Percentiles rank a stretch among this genome's conserved stretches.
phyloP scores from a whole-genome alignment of 2,113 vertebrate genomes.

The Heteronetta atricapilla region DNA sequence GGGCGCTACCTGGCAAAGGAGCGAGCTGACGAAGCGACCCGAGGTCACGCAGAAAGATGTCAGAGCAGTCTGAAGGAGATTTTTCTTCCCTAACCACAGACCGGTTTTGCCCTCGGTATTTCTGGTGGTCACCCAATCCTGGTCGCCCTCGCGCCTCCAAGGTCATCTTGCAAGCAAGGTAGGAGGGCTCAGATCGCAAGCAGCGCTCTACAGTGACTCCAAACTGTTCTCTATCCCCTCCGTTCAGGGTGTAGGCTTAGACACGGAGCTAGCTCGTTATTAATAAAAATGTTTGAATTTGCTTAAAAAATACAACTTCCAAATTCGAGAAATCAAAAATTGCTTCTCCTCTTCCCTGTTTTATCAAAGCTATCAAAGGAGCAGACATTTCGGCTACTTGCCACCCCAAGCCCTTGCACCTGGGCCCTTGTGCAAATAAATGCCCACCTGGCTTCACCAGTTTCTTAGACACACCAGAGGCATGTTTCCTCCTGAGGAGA shows the following conservation, averaged over 20 bases:
- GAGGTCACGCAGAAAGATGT: neutral
- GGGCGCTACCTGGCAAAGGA: rapidly evolving
- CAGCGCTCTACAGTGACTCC: neutral
- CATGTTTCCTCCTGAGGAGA: neutral
- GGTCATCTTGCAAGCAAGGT: neutral
- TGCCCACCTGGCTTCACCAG: neutral
- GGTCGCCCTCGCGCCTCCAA: neutral
- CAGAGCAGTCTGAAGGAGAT: neutral
- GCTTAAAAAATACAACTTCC: neutral
- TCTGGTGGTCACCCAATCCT: neutral
- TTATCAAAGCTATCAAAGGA: neutral
- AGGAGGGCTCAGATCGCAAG: neutral
- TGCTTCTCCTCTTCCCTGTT: neutral
- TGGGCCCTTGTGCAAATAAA: neutral
- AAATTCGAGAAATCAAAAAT: neutral
- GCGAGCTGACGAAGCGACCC: neutral
- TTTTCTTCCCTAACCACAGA: rapidly evolving
- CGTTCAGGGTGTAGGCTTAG: neutral
- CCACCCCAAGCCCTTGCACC: neutral
- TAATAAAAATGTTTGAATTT: neutral
- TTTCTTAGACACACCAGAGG: neutral
- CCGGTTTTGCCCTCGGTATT: neutral
- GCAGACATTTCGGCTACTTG: neutral
- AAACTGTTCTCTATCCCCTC: neutral
- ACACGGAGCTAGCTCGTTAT: neutral